phyloP scores from a whole-genome alignment of 2,888 invertebrate species.

The Hirtodrosophila duncani region DNA sequence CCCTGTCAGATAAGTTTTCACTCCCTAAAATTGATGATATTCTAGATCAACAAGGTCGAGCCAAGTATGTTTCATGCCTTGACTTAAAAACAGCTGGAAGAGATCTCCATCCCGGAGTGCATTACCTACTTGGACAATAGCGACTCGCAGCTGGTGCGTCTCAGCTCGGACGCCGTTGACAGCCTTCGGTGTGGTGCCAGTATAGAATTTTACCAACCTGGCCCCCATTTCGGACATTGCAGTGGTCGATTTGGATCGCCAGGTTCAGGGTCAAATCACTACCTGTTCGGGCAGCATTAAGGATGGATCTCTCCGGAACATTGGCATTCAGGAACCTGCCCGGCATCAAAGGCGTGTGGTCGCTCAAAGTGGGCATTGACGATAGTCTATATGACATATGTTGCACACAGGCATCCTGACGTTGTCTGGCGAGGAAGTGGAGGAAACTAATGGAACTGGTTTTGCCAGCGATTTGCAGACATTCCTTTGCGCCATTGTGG shows the following conservation, averaged over 20 bases:
- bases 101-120: conserved; percentile 96
- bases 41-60: too few species aligned
- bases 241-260: conserved; percentile 96
- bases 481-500: conserved; percentile 95
- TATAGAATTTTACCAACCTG: conserved; percentile 98
- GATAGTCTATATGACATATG: conserved; percentile 87
- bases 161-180: conserved; percentile 91
- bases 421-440: conserved; percentile 96
- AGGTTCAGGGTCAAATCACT: conserved; percentile 98
- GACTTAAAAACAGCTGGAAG: conserved; percentile 91
- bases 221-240: conserved; percentile 99
- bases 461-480: conserved; percentile 95
- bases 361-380: conserved; percentile 85
- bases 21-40: too few species aligned
- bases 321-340: conserved; percentile 98
- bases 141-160: conserved; percentile 95
- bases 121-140: conserved; percentile 99
- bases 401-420: conserved; percentile 95
- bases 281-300: conserved; percentile 98
- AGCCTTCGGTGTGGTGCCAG: conserved; percentile 94
- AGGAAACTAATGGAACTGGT: conserved; percentile 96
- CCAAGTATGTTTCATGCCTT: too few species aligned
- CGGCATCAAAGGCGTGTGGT: conserved; percentile 99
- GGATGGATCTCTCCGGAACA: conserved; percentile 97
- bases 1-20: too few species aligned